phyloP scores from a whole-genome alignment of 2,888 invertebrate species.

The Heliconius hortense region DNA sequence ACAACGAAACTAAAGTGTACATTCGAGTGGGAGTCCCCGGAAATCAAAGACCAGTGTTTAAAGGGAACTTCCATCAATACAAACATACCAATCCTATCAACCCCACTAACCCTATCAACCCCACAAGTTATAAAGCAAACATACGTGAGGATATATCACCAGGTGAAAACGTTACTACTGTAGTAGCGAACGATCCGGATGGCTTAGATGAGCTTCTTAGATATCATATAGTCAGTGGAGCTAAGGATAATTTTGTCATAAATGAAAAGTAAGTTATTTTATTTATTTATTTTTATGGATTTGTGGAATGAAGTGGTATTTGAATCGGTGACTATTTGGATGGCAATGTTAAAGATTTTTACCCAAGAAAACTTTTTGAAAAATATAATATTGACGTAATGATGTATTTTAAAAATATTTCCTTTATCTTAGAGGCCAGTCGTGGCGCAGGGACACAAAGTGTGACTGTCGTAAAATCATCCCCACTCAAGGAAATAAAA shows the following conservation, averaged over 20 bases:
- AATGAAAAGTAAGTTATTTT: constrained; percentile 83
- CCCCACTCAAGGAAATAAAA: too few species aligned
- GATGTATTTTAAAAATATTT: too few species aligned
- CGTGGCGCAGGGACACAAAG: too few species aligned
- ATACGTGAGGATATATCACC: constrained; percentile 86
- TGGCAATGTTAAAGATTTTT: too few species aligned
- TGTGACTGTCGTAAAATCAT: too few species aligned
- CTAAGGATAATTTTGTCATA: constrained; percentile 89
- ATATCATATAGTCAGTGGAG: constrained; percentile 87
- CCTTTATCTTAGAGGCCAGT: too few species aligned
- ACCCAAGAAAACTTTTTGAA: too few species aligned
- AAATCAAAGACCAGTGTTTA: constrained; percentile 90
- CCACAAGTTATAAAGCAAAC: constrained; percentile 86
- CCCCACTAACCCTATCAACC: constrained; percentile 82
- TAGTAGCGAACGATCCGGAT: constrained; percentile 90
- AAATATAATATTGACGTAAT: too few species aligned
- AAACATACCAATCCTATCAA: constrained; percentile 68
- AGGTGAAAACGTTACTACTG: constrained; percentile 86
- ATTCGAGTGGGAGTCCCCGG: constrained; percentile 90
- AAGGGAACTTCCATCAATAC: constrained; percentile 85
- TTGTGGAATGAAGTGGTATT: too few species aligned
- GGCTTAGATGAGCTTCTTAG: constrained; percentile 86
- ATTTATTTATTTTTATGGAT: neutral
- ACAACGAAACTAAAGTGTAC: constrained; percentile 83
- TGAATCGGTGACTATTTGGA: too few species aligned